Conservation (phyloP, 2,797 vertebrate genomes). For the Ctenosaura bakeri region DNA sequence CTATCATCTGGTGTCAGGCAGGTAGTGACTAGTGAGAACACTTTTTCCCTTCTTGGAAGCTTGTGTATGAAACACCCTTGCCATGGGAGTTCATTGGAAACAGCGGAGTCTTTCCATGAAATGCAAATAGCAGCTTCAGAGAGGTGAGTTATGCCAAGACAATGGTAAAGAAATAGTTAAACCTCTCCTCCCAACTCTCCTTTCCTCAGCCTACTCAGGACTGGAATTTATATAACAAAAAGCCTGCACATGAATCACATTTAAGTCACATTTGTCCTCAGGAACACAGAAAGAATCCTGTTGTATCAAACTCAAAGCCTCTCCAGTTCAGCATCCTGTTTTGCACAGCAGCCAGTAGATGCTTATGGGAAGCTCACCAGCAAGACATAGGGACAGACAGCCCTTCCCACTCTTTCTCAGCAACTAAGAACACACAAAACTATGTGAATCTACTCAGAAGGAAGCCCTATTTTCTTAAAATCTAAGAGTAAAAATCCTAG, state of each 20-base stretch:
- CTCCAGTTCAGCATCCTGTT: not conserved
- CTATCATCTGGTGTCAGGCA: not conserved
- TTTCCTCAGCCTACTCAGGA: no score
- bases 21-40: not conserved
- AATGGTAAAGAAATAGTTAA: no score
- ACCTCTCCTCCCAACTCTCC: not conserved
- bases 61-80: not conserved
- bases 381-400: not conserved
- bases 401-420: not conserved
- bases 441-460: not conserved
- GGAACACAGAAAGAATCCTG: not conserved
- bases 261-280: not conserved
- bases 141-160: not conserved
- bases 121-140: not conserved
- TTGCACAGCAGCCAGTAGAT: not conserved
- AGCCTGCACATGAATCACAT: not conserved
- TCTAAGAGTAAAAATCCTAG: no score
- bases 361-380: not conserved
- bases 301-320: not conserved
- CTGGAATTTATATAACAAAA: not conserved
- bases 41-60: not conserved
- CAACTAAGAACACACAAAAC: not conserved
- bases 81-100: not conserved
- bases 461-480: not conserved
- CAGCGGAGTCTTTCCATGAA: not conserved